Percentiles rank a stretch among this genome's conserved stretches.
phyloP scores from a whole-genome alignment of 37 sponge, comb jelly and placozoan species.

The Aplysina aerophoba region DNA sequence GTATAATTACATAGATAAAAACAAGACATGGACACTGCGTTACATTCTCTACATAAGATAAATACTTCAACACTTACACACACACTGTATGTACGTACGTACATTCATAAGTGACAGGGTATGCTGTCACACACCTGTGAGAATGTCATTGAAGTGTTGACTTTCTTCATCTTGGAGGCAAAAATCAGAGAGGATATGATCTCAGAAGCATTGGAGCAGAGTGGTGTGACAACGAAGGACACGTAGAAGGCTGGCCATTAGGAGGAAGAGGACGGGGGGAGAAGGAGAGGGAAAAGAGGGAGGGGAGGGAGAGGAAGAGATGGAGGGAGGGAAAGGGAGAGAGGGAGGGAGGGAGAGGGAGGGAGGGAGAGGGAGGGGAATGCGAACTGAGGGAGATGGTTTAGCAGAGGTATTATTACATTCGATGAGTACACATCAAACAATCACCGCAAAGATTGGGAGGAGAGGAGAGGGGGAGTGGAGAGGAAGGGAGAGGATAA shows the following conservation, averaged over 20 bases:
- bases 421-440: too few species aligned
- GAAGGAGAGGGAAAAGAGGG: neutral
- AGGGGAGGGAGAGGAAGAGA: constrained; percentile 59
- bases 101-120: neutral
- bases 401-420: too few species aligned
- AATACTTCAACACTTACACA: too few species aligned
- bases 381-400: too few species aligned
- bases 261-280: constrained; percentile 57
- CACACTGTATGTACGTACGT: neutral
- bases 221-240: constrained; percentile 89
- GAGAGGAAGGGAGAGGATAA: constrained; percentile 59
- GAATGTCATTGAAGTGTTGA: constrained; percentile 82
- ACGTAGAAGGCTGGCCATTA: constrained; percentile 81
- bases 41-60: too few species aligned
- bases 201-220: constrained; percentile 96
- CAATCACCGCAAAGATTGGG: too few species aligned
- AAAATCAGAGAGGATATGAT: constrained; percentile 91
- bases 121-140: constrained; percentile 67
- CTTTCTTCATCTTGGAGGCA: constrained; percentile 82
- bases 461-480: too few species aligned
- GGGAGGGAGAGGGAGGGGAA: neutral
- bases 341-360: too few species aligned
- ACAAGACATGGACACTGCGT: too few species aligned
- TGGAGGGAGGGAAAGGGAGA: neutral
- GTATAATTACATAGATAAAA: too few species aligned